Evolutionary conservation across 1,140 invertebrate species (phyloP), one percentile per base, ranked within the genome.

Genomic region (Drosophila baimaii): DNA sequence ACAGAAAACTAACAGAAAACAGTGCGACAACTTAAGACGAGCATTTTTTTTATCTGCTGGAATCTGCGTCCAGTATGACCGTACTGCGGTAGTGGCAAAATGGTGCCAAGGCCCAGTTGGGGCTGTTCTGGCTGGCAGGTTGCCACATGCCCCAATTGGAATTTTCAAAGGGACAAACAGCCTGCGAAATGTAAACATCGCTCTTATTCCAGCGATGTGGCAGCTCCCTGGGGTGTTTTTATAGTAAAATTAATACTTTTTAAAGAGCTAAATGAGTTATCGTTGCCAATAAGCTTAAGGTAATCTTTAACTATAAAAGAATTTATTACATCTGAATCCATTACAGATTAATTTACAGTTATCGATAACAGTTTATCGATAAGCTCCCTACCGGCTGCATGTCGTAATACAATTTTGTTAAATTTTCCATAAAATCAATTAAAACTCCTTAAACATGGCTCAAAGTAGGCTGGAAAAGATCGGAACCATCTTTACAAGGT

Each of bases 401-500:
- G 82, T 85, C 81, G 81, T 85, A 81, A 85, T 81, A 35, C n/a
- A 19, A 43, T 13, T 56, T 37, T 51, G 12, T 55, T 33, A 27
- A 33, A 79, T 27, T 43, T 52, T 27, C 8, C 19, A 41, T 23
- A 57, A 58, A 75, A 77, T 63, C n/a, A 74, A 71, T 54, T 71
- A 64, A 61, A 85, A 70, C 19, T 29, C 4, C 35, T 15, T n/a
- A 15, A 77, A 19, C 31, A 95, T 95, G 95, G 95, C 95, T 19
- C 92, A 93, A 49, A 95, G 94, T 86, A 93, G 95, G 82, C 92
- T 96, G 55, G 95, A 96, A 92, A 95, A 94, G 92, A 94, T 96
- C 84, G 95, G 95, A 46, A 95, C 95, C 10, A 95, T 96, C 79
- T 95, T 94, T 81, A 92, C 94, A 2, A 94, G 95, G 95, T 95